Evolutionary conservation across 2,113 vertebrate species (phyloP).

Genomic region (Capreolus pygargus): DNA sequence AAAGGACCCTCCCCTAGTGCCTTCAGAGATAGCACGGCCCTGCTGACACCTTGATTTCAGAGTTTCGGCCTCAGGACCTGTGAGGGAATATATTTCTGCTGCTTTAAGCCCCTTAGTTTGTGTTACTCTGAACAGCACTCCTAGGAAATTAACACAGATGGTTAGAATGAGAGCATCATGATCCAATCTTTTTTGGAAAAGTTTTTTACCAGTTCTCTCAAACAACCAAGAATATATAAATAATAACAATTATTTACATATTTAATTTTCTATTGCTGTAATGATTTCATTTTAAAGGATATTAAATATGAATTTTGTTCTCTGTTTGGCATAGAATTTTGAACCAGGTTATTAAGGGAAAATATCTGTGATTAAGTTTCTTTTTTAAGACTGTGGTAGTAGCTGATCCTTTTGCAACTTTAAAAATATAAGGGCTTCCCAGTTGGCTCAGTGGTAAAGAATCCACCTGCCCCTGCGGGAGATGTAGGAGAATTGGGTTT

Average conservation of each 20-base stretch:
- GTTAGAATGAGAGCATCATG: background rate
- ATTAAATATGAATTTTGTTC: background rate
- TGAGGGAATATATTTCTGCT: background rate
- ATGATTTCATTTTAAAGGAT: background rate
- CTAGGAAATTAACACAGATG: background rate
- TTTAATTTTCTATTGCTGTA: background rate
- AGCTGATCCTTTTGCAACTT: background rate
- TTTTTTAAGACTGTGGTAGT: background rate
- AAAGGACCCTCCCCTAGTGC: fast-evolving
- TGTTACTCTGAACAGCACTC: background rate
- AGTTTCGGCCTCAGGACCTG: background rate
- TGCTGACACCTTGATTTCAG: background rate
- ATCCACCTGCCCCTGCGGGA: background rate
- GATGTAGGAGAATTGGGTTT: background rate
- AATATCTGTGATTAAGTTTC: background rate
- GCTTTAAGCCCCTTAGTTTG: background rate
- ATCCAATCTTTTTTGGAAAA: background rate
- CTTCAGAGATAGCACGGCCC: fast-evolving
- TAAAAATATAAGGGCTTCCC: background rate
- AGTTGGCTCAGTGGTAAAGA: background rate
- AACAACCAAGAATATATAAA: background rate
- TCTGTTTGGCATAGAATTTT: background rate
- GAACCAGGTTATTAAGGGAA: background rate
- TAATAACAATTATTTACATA: background rate
- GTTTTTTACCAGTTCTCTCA: background rate